Conservation (phyloP, 2,888 invertebrate species). For the Eulithis testata region DNA sequence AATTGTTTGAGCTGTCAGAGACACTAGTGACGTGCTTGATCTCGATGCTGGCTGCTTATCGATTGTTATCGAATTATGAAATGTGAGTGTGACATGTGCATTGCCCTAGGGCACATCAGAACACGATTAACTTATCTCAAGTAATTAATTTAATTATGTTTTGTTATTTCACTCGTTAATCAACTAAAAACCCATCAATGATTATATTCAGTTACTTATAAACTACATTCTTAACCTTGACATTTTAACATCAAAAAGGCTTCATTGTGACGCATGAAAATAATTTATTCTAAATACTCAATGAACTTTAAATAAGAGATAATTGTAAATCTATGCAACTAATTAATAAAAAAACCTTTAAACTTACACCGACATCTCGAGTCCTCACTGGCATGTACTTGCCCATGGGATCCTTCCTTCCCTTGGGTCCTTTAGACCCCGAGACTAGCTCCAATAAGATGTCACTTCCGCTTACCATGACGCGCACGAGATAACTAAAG, state of each 20-base stretch:
- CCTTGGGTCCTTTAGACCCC: constrained; percentile 1
- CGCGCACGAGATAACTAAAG: constrained; percentile 11
- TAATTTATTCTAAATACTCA: too few species aligned
- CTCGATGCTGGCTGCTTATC: neutral
- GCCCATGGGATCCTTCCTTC: neutral
- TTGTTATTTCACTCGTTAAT: too few species aligned
- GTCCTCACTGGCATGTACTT: constrained; percentile 11
- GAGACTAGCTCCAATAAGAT: constrained; percentile 10
- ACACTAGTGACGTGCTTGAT: constrained; percentile 7
- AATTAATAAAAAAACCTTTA: too few species aligned
- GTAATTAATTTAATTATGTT: too few species aligned
- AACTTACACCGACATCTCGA: constrained; percentile 13
- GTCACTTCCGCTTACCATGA: constrained; percentile 19
- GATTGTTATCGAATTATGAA: constrained; percentile 2
- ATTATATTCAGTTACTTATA: too few species aligned
- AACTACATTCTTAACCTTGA: too few species aligned
- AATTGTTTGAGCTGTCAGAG: constrained; percentile 6
- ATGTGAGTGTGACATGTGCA: neutral
- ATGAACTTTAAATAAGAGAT: neutral
- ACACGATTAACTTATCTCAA: too few species aligned
- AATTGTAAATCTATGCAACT: too few species aligned
- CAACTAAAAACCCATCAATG: too few species aligned
- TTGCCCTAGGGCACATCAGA: constrained; percentile 1
- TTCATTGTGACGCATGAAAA: too few species aligned
- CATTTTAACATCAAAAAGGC: too few species aligned